Base-by-base conservation (phyloP, 92 coral and sea anemone genomes). In the Phenganax subtilis region DNA sequence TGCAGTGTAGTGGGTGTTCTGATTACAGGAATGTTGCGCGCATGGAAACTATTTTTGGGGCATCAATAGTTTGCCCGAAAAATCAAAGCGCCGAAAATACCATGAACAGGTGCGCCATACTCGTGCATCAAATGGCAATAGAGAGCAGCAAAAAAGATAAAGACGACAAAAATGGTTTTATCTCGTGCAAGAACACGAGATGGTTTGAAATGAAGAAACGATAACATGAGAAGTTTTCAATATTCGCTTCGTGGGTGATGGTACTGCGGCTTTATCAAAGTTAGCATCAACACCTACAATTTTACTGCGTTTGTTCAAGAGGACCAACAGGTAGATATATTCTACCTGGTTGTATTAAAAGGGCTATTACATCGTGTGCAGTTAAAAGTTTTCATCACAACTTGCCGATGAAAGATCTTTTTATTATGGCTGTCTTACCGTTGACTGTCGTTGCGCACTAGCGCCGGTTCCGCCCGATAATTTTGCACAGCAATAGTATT, bases 241-340 rank as follows among this genome's bases (percentile, higher is more conserved):
- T 57, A 8, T 57, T 76, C 70, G 82, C 82, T 27, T 78, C 82
- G 82, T 78, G 82, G 82, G 82, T 78, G 82, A 78, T 58, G 72
- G 15, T 61, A 25, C 81, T 31, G 82, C 82, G 82, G 82, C 30
- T 58, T 78, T 78, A 12, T 78, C 82, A 78, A 78, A 78, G 82
- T 51, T 9, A 61, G 14, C 54, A 1, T 61, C 16, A 11, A 66
- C 28, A 66, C 47, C 20, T 12, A 61, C 72, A 20, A 37, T 9
- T 30, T 20, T 66, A 25, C 31, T 29, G 72, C 12, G 10, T 17
- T 6, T 29, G 31, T 61, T 61, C 67, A 15, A 7, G 67, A 61
- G 8, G 25, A 61, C 15, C 67, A 61, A 61, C 9, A 61, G 67
- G 59, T 15, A 51, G 75, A 17, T 7, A 7, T 30, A 52, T 31